Evolutionary conservation across 2,797 vertebrate genomes (phyloP).

Genomic region (Falco peregrinus): DNA sequence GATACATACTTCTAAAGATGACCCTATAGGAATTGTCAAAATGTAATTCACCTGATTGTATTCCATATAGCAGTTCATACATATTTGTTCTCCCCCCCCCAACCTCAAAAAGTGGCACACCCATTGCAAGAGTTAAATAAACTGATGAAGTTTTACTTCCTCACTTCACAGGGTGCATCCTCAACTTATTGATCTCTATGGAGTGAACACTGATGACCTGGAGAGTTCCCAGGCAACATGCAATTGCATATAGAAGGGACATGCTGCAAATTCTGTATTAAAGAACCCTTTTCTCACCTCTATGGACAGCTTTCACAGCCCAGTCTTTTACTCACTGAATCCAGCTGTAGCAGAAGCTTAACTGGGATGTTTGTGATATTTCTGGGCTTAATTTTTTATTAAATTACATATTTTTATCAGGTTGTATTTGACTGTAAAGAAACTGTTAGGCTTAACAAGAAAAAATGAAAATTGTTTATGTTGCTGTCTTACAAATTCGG

Average conservation of each 20-base stretch:
- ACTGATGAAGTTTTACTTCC: background rate
- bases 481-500: background rate
- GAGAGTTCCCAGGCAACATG: conserved; percentile 82
- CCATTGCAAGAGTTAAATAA: background rate
- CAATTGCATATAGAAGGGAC: conserved; percentile 83
- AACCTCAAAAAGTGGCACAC: background rate
- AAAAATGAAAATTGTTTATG: background rate
- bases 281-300: background rate
- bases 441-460: background rate
- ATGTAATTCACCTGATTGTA: background rate
- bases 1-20: background rate
- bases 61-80: background rate
- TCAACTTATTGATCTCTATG: conserved; percentile 87
- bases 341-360: background rate
- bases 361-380: background rate
- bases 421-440: background rate
- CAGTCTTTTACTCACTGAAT: background rate
- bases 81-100: background rate
- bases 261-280: background rate
- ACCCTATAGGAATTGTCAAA: background rate
- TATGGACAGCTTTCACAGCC: background rate
- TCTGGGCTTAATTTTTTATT: background rate
- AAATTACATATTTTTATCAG: background rate
- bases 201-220: conserved; percentile 82
- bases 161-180: conserved; percentile 85